Evolutionary conservation across 2,888 invertebrate species (phyloP).

Genomic region (Mesorhabditis belari): DNA sequence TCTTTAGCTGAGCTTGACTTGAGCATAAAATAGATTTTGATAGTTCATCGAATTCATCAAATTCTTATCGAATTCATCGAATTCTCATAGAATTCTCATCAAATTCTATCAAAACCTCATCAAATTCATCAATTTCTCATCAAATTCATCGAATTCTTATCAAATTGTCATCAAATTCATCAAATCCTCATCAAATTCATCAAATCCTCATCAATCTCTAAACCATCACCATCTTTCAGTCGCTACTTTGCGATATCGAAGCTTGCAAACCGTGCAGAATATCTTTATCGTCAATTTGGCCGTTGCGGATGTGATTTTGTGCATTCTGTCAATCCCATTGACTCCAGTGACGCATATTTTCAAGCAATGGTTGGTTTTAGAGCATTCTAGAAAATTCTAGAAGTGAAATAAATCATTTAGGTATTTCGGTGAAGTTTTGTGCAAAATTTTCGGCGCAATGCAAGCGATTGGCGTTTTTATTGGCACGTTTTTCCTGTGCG

Average conservation of each 20-base stretch:
- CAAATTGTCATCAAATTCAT: too few species aligned
- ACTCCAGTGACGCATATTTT: conserved; percentile 88
- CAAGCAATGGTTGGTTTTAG: conserved; percentile 67
- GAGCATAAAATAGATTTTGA: too few species aligned
- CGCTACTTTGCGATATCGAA: conserved; percentile 23
- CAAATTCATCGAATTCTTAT: too few species aligned
- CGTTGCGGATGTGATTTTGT: conserved; percentile 64
- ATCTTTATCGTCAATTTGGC: conserved; percentile 91
- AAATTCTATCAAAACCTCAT: too few species aligned
- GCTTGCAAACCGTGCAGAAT: conserved; percentile 59
- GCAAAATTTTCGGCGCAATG: conserved; percentile 82
- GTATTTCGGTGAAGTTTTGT: conserved; percentile 78
- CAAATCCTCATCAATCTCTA: neutral
- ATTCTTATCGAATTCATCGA: too few species aligned
- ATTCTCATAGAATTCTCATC: too few species aligned
- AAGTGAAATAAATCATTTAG: conserved; percentile 2
- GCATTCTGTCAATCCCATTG: conserved; percentile 85
- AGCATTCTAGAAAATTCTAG: neutral
- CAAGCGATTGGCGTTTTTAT: conserved; percentile 93
- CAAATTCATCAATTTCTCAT: too few species aligned
- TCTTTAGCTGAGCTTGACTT: too few species aligned
- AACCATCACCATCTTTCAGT: conserved; percentile 8
- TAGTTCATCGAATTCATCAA: too few species aligned
- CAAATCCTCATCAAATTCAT: neutral
- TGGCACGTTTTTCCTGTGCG: conserved; percentile 86